Base-by-base conservation (phyloP, 2,113 vertebrate species). In the Sinocyclocheilus grahami region DNA sequence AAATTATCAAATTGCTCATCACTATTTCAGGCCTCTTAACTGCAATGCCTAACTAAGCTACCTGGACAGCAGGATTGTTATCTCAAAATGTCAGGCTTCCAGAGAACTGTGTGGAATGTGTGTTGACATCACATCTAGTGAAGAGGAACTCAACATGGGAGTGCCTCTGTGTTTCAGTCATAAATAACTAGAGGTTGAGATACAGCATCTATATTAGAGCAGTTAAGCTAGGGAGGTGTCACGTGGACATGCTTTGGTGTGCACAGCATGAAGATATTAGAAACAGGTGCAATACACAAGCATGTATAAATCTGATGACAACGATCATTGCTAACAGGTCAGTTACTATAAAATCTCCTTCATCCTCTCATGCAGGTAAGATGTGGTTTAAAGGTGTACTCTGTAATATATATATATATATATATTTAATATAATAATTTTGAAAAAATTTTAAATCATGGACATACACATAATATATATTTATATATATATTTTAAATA, bases 91-190 rank as follows among this genome's bases (percentile, higher is more conserved):
- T 86, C 86, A 86, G 88, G 89, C 72, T 82, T 86, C 82, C 77
- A 20, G 84, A 92, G 85, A 91, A 90, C 60, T 48, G 48, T 55
- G 53, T 88, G 77, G 71, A 62, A 89, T 65, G 83, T 51, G 22
- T 60, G 76, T 84, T 86, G 82, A 89, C 82, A 89, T 84, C 20
- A 37, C 39, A 63, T 83, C 71, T 78, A 78, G 71, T 51, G 78
- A 55, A 82, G 82, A 71, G 86, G 91, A 93, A 90, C 84, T 80
- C 67, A 4, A 74, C 87, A 86, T 46, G 87, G 83, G 86, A 92
- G 90, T 65, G 88, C 88, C 75, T 75, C 69, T 87, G 90, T 88
- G 86, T 87, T 88, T 85, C 89, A 42, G 88, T 71, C 85, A 82
- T 86, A 88, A 88, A 91, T 83, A 91, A 86, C 86, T 65, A 42